These are phyloP conservation scores for Nebria ingens DNA, from an alignment of 1,140 invertebrate species.

Conservation along the genomic window DNA sequence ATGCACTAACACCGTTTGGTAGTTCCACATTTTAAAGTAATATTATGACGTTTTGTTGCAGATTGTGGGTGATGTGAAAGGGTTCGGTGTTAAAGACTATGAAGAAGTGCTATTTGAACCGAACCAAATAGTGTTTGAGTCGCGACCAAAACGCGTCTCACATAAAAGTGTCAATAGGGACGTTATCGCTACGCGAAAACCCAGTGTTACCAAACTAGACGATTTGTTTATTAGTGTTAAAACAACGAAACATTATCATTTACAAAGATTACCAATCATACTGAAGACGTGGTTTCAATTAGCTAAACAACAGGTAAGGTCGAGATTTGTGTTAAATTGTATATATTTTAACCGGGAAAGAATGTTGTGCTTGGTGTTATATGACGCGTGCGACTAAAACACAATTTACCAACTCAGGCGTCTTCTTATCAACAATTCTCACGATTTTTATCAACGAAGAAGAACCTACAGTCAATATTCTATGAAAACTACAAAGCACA, in stretches of 20 bases:
- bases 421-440: too few species aligned
- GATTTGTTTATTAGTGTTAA: conserved; percentile 93
- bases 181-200: conserved; percentile 46
- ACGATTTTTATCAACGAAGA: too few species aligned
- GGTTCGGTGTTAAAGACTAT: conserved; percentile 31
- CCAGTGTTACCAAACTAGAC: conserved; percentile 58
- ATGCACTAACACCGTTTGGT: too few species aligned
- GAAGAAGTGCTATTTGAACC: conserved; percentile 23
- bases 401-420: too few species aligned
- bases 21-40: not conserved
- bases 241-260: conserved; percentile 81
- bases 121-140: conserved; percentile 25
- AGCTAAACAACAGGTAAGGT: conserved; percentile 77
- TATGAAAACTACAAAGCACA: too few species aligned
- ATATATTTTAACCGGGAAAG: too few species aligned
- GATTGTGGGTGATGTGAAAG: conserved; percentile 7
- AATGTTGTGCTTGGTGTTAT: too few species aligned
- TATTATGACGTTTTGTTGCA: too few species aligned
- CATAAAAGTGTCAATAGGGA: conserved; percentile 25
- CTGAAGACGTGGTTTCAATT: conserved; percentile 88
- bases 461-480: too few species aligned
- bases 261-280: conserved; percentile 71
- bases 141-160: conserved; percentile 18
- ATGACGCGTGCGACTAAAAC: too few species aligned
- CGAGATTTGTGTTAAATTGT: too few species aligned